Base-by-base conservation (phyloP, 2,113 vertebrate genomes). In the Mesembrinibis cayennensis region DNA sequence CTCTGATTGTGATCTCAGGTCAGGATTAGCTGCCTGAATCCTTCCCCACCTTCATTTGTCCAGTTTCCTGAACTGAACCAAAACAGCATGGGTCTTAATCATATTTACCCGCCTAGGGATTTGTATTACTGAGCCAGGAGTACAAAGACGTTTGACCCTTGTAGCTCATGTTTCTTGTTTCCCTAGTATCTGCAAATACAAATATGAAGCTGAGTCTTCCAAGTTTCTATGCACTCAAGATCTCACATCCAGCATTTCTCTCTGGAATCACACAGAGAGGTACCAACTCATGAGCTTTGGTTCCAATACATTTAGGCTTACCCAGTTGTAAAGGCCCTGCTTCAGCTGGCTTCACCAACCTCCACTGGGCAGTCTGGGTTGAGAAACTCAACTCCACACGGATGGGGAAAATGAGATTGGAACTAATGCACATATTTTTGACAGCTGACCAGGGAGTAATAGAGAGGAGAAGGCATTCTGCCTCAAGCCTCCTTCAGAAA, bases 241-340 rank as follows among this genome's bases (percentile, higher is more conserved):
- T 36, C 47, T 66, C 38, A 27, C 5, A 45, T 22, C 34, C 32
- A 89, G 59, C 2, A 0, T n/a, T 84, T 29, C 36, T 40, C 17
- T 36, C 49, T 26, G 15, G 44, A 74, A 52, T 23, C 67, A 66
- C 25, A 80, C 9, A 40, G 38, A n/a, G 17, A 27, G 26, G 26
- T 12, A 29, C 16, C 21, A 49, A 7, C 23, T 45, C 0, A 0
- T 42, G 47, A 67, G 59, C n/a, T 56, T 78, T 66, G 18, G 62
- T 56, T 66, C 59, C 47, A 78, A 53, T 7, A 55, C 8, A 32
- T 29, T 15, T 26, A 76, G 42, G 34, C 29, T 44, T 19, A 56
- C 10, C 26, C 59, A 87, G 22, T 19, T 49, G 15, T 23, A 62
- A 76, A 56, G 34, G 5, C 15, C 9, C 34, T 19, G 34, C 58